A percentile compares a stretch with the other conserved stretches of the same genome.
phyloP scores from a whole-genome alignment of 2,888 invertebrate genomes.

The Mylabris sibirica region DNA sequence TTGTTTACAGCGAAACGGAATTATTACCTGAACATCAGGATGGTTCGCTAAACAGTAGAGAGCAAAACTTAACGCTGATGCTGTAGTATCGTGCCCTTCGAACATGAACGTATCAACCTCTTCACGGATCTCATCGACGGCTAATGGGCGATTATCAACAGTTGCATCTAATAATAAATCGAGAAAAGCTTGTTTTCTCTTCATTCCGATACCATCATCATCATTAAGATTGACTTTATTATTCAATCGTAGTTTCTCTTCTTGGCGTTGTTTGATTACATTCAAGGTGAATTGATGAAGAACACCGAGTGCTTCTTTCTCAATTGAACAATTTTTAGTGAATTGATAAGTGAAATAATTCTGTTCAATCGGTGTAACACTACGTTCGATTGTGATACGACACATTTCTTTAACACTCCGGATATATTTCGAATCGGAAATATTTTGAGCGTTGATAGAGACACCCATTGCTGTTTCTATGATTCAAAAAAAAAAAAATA shows the following conservation, averaged over 20 bases:
- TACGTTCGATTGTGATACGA: constrained; percentile 46
- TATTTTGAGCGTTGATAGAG: constrained; percentile 73
- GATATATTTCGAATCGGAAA: constrained; percentile 75
- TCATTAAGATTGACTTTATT: constrained; percentile 6
- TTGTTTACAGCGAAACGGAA: background rate
- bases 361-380: constrained; percentile 59
- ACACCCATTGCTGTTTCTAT: constrained; percentile 88
- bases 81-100: constrained; percentile 65
- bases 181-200: constrained; percentile 72
- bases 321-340: constrained; percentile 66
- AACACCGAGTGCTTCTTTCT: constrained; percentile 62
- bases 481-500: constrained; percentile 8
- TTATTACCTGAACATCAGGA: constrained; percentile 58
- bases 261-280: constrained; percentile 63
- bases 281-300: constrained; percentile 66
- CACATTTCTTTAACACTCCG: constrained; percentile 69
- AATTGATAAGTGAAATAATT: constrained; percentile 62
- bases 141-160: constrained; percentile 67
- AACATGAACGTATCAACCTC: constrained; percentile 81
- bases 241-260: constrained; percentile 38
- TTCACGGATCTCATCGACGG: constrained; percentile 69
- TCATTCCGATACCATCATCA: constrained; percentile 40
- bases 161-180: constrained; percentile 69
- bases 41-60: constrained; percentile 60
- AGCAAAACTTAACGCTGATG: constrained; percentile 61